A percentile compares a stretch with the other conserved stretches of the same genome.
Evolutionary conservation across 2,113 vertebrate species (phyloP).

Genomic region (Corythoichthys haematopterus): DNA sequence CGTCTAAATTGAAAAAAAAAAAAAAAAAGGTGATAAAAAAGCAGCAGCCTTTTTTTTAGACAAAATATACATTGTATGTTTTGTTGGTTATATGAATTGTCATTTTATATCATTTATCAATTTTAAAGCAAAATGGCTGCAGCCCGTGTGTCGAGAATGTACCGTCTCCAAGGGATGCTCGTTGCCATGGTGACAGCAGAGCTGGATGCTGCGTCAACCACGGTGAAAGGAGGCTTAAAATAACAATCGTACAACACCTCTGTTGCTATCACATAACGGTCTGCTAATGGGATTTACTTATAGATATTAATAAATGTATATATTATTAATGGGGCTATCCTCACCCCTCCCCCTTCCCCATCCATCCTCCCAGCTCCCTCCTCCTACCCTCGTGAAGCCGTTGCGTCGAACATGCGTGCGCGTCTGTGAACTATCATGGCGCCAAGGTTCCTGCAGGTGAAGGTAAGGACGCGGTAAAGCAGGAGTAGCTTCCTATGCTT

Average conservation of each 20-base stretch:
- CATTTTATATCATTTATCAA: background rate
- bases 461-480: slow-evolving; percentile 68
- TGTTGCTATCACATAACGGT: background rate
- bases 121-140: background rate
- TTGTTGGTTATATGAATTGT: too few relatives aligned
- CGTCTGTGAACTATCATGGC: slow-evolving; percentile 64
- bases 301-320: background rate
- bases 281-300: background rate
- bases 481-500: slow-evolving; percentile 4
- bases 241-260: too few relatives aligned
- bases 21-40: background rate
- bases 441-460: slow-evolving; percentile 70
- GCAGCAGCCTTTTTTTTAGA: background rate
- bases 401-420: slow-evolving; percentile 20
- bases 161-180: slow-evolving; percentile 31
- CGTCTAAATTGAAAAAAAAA: background rate
- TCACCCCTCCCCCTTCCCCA: slow-evolving; percentile 38
- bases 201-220: slow-evolving; percentile 47
- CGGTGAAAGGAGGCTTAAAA: slow-evolving; percentile 13
- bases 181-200: slow-evolving; percentile 71
- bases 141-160: background rate
- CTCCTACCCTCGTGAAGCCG: background rate
- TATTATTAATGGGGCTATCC: background rate
- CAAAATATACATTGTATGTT: background rate
- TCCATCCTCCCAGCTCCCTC: background rate